Conservation (phyloP, 53 echinoderm and acorn worm genomes). For the Arbacia lixula region DNA sequence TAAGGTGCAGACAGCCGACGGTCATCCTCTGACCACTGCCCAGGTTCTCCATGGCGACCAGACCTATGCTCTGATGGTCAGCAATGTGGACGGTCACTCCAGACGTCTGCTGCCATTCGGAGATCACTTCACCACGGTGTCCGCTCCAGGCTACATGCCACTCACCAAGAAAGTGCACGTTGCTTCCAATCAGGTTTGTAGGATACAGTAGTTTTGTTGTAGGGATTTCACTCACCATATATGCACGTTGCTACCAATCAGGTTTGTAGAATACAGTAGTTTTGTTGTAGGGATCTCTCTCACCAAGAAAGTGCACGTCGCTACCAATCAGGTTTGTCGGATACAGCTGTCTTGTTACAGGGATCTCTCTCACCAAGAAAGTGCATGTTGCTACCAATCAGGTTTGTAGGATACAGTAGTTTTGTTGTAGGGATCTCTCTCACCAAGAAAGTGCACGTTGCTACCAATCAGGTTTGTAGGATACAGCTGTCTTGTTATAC, state of each 20-base stretch:
- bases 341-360: no score
- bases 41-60: conserved; percentile 65
- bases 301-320: no score
- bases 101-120: conserved; percentile 69
- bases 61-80: conserved; percentile 53
- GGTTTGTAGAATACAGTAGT: no score
- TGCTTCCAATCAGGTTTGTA: conserved; percentile 26
- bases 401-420: no score
- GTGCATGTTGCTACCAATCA: conserved; percentile 31
- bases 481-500: no score
- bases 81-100: conserved; percentile 59
- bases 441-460: no score
- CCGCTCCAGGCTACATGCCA: conserved; percentile 77
- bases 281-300: no score
- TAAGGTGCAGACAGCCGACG: conserved; percentile 48
- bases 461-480: no score
- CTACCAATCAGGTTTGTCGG: conserved; percentile 29
- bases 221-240: no score
- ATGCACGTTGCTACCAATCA: no score
- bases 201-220: no score
- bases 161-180: conserved; percentile 64
- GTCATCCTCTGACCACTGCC: conserved; percentile 53
- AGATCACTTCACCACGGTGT: conserved; percentile 52
- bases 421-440: no score
- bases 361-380: conserved; percentile 71